Base-by-base conservation (phyloP, 2,113 vertebrate genomes). In the Cyprinodon brontotheroides region DNA sequence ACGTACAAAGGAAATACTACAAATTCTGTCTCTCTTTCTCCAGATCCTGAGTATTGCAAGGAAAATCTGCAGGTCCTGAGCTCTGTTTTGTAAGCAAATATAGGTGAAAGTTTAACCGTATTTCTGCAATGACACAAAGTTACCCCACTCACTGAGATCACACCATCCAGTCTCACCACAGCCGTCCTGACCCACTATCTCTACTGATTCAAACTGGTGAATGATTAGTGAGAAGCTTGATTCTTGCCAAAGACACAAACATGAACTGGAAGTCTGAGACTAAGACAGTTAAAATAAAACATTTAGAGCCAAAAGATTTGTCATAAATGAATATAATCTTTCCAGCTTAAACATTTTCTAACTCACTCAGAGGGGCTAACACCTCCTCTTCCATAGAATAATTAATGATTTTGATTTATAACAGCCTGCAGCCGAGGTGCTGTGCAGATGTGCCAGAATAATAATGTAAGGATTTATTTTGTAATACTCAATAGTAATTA, bases 91-190 rank as follows among this genome's bases (percentile, higher is more conserved):
- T 40, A 59, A 72, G 85, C 79, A 86, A 90, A 88, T 86, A 72
- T 11, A 59, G 80, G 64, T 13, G 61, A 90, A 89, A 80, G 86
- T 78, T 91, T 11, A 90, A n/a, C 62, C 65, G 12, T 62, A 36
- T 0, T 14, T 60, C 72, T 72, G 45, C 61, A 9, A 22, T 70
- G 81, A 87, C 75, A 63, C 15, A n/a, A 11, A 87, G 65, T 88
- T 68, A 86, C 83, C 77, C 72, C 41, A 1, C 37, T 45, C 36
- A 64, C 81, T 86, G 77, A 62, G 4, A 80, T 90, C 89, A 59
- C 36, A 87, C 89, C 90, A 92, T 88, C 63, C 37, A 20, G 69
- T 86, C 72, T 83, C 76, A 77, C 74, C 89, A 84, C 75, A 69
- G 65, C 43, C 61, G 64, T 39, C 36, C 45, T 1, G 5, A 39